These are phyloP conservation scores for Eublepharis macularius DNA, from an alignment of 2,113 vertebrate species.

Conservation along the genomic window DNA sequence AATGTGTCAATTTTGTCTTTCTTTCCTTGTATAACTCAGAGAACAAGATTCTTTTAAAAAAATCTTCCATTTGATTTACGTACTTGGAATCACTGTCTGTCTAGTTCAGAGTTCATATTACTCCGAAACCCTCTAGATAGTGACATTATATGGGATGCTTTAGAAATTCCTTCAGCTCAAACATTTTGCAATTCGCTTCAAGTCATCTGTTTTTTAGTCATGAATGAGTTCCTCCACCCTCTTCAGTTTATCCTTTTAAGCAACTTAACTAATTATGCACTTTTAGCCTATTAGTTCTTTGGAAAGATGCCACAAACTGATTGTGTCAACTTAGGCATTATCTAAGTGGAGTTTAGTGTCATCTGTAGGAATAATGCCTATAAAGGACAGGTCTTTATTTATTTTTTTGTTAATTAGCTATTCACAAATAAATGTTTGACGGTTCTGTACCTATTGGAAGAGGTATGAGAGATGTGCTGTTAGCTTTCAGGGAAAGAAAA, in stretches of 20 bases:
- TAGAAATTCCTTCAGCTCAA: neutral
- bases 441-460: neutral
- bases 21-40: neutral
- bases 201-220: neutral
- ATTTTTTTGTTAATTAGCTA: neutral
- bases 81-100: neutral
- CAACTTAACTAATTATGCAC: conserved; percentile 4
- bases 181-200: conserved; percentile 10
- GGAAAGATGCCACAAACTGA: conserved; percentile 1
- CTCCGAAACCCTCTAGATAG: neutral
- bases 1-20: neutral
- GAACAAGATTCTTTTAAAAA: neutral
- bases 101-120: neutral
- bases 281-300: neutral
- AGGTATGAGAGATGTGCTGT: neutral
- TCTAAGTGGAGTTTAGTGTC: neutral
- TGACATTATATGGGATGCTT: neutral
- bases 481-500: neutral
- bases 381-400: neutral
- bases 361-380: neutral
- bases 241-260: neutral
- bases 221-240: neutral
- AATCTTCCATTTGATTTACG: conserved; percentile 11
- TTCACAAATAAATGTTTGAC: neutral
- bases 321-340: neutral